A percentile compares a stretch with the other conserved stretches of the same genome.
phyloP scores from a whole-genome alignment of 2,113 vertebrate genomes.

The Forbesichthys agassizii region DNA sequence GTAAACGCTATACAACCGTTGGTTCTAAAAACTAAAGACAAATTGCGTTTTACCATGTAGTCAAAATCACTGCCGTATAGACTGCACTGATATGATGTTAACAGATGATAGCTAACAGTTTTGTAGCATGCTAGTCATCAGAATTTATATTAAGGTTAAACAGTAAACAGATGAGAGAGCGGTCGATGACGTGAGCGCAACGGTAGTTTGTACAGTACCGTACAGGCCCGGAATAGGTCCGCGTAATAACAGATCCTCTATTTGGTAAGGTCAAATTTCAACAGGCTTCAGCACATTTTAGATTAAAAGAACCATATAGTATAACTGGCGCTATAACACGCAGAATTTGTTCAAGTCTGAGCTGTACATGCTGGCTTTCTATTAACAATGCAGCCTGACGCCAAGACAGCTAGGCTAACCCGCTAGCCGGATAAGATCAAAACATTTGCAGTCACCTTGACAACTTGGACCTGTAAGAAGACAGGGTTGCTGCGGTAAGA shows the following conservation, averaged over 20 bases:
- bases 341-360: not conserved
- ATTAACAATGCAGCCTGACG: conserved; percentile 57
- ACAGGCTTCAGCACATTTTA: too few relatives aligned
- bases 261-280: too few relatives aligned
- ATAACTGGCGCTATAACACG: not conserved
- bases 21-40: not conserved
- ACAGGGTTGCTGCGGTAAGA: conserved; percentile 55
- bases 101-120: too few relatives aligned
- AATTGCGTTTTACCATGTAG: not conserved
- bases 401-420: conserved; percentile 2
- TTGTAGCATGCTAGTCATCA: too few relatives aligned
- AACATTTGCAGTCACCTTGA: conserved; percentile 73
- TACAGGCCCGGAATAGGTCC: conserved; percentile 47
- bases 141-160: too few relatives aligned
- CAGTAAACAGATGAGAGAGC: not conserved
- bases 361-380: conserved; percentile 17
- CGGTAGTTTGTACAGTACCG: conserved; percentile 39
- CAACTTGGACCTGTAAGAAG: conserved; percentile 66
- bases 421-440: conserved; percentile 33
- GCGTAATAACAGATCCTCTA: not conserved
- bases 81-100: too few relatives aligned
- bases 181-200: conserved; percentile 27
- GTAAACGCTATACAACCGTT: too few relatives aligned
- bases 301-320: too few relatives aligned
- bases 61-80: too few relatives aligned